A percentile compares a stretch with the other conserved stretches of the same genome.
These are phyloP conservation scores for Malacosoma neustria DNA, from an alignment of 2,888 invertebrate genomes.

Conservation along the genomic window DNA sequence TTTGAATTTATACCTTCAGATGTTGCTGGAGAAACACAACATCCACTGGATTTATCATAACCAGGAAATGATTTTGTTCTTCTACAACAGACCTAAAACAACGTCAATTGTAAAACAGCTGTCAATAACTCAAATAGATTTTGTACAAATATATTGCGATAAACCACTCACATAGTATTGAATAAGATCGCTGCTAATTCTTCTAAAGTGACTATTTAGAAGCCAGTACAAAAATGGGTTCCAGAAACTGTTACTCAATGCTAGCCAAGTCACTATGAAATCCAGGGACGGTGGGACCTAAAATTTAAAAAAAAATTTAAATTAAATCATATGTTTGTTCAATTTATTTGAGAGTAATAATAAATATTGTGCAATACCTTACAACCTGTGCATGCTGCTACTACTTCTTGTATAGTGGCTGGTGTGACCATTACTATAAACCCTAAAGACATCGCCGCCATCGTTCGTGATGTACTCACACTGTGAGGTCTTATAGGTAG, in stretches of 20 bases:
- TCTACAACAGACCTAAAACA: slow-evolving; percentile 56
- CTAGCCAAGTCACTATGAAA: slow-evolving; percentile 90
- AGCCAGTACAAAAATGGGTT: slow-evolving; percentile 93
- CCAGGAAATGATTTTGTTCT: slow-evolving; percentile 50
- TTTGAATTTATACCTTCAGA: slow-evolving; percentile 67
- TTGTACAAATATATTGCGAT: no score
- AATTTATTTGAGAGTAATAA: no score
- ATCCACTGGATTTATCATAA: slow-evolving; percentile 62
- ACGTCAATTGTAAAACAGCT: slow-evolving; percentile 4
- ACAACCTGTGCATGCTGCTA: slow-evolving; percentile 91
- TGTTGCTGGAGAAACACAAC: slow-evolving; percentile 61
- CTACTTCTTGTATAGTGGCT: slow-evolving; percentile 93
- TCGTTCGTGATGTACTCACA: slow-evolving; percentile 87
- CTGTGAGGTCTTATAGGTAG: slow-evolving; percentile 79
- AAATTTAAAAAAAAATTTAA: slow-evolving; percentile 10
- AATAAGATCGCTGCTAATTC: slow-evolving; percentile 84
- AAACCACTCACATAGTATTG: slow-evolving; percentile 85
- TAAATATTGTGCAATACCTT: slow-evolving; percentile 77
- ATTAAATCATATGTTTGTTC: no score
- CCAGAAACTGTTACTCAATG: slow-evolving; percentile 92
- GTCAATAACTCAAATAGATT: background rate
- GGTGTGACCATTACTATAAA: slow-evolving; percentile 94
- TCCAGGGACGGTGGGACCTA: slow-evolving; percentile 87
- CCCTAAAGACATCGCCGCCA: slow-evolving; percentile 93
- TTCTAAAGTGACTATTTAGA: slow-evolving; percentile 88